These are phyloP conservation scores for Smutsia temminckii DNA, from an alignment of 2,797 vertebrate species.

Conservation along the genomic window DNA sequence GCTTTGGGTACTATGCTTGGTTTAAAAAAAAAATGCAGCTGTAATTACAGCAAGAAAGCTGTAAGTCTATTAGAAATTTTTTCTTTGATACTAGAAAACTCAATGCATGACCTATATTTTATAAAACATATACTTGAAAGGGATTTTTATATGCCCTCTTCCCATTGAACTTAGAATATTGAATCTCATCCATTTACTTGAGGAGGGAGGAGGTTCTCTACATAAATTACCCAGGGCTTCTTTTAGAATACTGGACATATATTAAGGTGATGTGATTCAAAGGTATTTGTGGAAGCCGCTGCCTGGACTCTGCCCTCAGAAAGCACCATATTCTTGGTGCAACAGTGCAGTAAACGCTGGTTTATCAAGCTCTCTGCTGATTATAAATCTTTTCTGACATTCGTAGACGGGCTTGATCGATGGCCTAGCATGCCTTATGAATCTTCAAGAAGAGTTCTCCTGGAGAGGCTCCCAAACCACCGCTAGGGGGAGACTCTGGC, in stretches of 20 bases:
- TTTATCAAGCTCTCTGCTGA: neutral
- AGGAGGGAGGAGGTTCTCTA: constrained; percentile 25
- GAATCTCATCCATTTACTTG: constrained; percentile 26
- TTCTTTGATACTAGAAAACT: constrained; percentile 71
- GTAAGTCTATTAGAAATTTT: constrained; percentile 64
- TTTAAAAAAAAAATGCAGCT: constrained; percentile 35
- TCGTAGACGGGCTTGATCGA: neutral
- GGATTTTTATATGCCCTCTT: constrained; percentile 41
- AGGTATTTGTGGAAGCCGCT: neutral
- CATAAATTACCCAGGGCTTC: neutral
- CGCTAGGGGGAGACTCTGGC: neutral
- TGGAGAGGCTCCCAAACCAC: neutral
- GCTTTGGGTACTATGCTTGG: constrained; percentile 52
- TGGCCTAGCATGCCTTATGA: neutral
- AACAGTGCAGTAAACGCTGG: neutral
- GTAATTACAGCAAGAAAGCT: constrained; percentile 67
- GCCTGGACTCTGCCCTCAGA: neutral
- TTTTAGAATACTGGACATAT: neutral
- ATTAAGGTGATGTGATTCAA: neutral
- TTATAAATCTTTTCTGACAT: neutral
- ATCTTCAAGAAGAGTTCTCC: neutral
- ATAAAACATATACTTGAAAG: constrained; percentile 68
- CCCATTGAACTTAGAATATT: neutral
- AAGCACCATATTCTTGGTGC: neutral
- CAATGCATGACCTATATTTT: constrained; percentile 66